Conservation (phyloP, 2,888 invertebrate species). For the Caenorhabditis wallacei region DNA sequence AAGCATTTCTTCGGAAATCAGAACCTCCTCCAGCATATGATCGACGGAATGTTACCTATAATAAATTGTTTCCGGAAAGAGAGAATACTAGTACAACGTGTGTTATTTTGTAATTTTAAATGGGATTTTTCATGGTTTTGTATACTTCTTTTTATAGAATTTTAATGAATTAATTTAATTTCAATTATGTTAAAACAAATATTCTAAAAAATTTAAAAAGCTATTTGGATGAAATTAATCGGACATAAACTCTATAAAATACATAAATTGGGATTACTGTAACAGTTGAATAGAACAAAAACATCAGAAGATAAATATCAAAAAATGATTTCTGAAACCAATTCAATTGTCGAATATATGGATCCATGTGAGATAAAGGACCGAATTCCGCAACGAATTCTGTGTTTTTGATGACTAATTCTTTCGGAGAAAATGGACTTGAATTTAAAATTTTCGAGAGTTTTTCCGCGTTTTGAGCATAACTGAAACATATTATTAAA, state of each 20-base stretch:
- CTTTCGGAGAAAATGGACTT: conserved; percentile 38
- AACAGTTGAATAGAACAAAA: conserved; percentile 20
- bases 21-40: conserved; percentile 71
- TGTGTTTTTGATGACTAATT: conserved; percentile 31
- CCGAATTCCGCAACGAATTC: conserved; percentile 48
- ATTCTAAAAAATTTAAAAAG: not conserved
- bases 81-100: conserved; percentile 65
- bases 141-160: not conserved
- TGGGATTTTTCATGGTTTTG: not conserved
- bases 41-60: conserved; percentile 60
- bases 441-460: conserved; percentile 24
- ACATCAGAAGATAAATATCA: conserved; percentile 35
- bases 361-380: conserved; percentile 37
- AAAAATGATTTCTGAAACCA: conserved; percentile 47
- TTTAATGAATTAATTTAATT: conserved; percentile 2
- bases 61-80: conserved; percentile 69
- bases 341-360: conserved; percentile 49
- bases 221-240: no score
- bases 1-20: conserved; percentile 64
- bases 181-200: not conserved
- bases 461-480: conserved; percentile 3
- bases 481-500: conserved; percentile 12
- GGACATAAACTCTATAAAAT: conserved; percentile 5
- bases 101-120: conserved; percentile 63
- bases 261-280: conserved; percentile 14